Evolutionary conservation across 2,113 vertebrate genomes (phyloP).

Genomic region (Platysteira castanea): DNA sequence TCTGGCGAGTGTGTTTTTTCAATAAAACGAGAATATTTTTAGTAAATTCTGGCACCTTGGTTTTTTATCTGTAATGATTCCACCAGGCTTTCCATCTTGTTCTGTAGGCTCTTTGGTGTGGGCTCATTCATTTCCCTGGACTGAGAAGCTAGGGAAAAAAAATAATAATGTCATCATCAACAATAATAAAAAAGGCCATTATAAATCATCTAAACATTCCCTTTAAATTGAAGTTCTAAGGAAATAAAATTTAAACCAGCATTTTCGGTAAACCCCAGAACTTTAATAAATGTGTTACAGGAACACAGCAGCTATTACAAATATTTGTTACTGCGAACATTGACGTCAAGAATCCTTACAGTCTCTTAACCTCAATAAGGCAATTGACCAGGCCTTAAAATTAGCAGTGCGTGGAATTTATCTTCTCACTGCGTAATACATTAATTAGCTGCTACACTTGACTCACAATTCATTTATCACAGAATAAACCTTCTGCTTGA

Average conservation of each 20-base stretch:
- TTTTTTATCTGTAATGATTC: constrained; percentile 65
- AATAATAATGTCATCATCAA: not conserved
- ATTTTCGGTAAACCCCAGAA: not conserved
- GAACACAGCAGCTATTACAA: not conserved
- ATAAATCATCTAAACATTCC: not conserved
- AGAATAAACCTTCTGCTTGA: not conserved
- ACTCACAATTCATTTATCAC: not conserved
- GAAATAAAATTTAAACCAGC: not conserved
- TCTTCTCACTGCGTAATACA: not conserved
- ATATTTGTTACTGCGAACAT: not conserved
- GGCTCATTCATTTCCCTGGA: constrained; percentile 30
- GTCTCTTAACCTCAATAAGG: not conserved
- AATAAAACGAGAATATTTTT: not conserved
- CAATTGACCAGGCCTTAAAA: not conserved
- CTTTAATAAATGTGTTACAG: not conserved
- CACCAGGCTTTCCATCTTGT: constrained; percentile 61
- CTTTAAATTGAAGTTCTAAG: not conserved
- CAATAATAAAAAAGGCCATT: not conserved
- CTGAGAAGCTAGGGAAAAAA: constrained; percentile 47
- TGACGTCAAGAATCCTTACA: not conserved
- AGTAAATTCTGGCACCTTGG: constrained; percentile 38
- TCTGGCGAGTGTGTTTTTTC: not conserved
- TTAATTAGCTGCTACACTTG: not conserved
- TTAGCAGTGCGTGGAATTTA: not conserved
- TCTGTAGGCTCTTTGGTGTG: constrained; percentile 57